A percentile compares a stretch with the other conserved stretches of the same genome.
Evolutionary conservation across 2,888 invertebrate species (phyloP).

Genomic region (Caenorhabditis sp.): DNA sequence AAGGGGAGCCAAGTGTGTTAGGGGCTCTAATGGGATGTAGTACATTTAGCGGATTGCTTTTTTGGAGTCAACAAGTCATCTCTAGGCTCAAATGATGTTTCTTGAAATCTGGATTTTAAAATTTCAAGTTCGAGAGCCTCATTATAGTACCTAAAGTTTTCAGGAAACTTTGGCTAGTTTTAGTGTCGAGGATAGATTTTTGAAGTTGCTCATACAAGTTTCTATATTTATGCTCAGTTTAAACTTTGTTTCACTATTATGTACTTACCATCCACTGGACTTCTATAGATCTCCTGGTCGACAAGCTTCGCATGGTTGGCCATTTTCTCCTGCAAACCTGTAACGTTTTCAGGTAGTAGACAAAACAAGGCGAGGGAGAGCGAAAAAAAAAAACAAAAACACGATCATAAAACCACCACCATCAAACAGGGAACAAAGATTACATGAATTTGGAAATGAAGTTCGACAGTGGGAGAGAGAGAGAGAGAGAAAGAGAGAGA

Average conservation of each 20-base stretch:
- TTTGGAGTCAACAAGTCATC: no score
- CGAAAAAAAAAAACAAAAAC: conserved; percentile 16
- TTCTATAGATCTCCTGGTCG: conserved; percentile 50
- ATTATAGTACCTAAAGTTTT: no score
- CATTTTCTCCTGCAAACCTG: conserved; percentile 13
- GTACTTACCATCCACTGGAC: conserved; percentile 51
- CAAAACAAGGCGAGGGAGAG: no score
- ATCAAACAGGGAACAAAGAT: neutral
- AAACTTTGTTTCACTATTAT: neutral
- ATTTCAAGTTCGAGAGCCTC: no score
- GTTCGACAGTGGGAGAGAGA: neutral
- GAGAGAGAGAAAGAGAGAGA: neutral
- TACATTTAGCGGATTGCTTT: neutral
- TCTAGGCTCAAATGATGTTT: no score
- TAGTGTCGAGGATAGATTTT: neutral
- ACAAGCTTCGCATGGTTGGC: conserved; percentile 44
- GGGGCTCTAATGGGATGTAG: neutral
- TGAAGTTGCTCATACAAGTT: neutral
- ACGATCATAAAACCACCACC: neutral
- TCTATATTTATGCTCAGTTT: neutral
- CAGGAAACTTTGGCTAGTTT: no score
- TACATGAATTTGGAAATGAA: neutral
- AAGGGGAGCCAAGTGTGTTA: neutral
- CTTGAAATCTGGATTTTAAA: no score
- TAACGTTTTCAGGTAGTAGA: neutral